Evolutionary conservation across 2,113 vertebrate genomes (phyloP), one percentile per base, ranked within the genome.

Genomic region (Cisticola juncidis): DNA sequence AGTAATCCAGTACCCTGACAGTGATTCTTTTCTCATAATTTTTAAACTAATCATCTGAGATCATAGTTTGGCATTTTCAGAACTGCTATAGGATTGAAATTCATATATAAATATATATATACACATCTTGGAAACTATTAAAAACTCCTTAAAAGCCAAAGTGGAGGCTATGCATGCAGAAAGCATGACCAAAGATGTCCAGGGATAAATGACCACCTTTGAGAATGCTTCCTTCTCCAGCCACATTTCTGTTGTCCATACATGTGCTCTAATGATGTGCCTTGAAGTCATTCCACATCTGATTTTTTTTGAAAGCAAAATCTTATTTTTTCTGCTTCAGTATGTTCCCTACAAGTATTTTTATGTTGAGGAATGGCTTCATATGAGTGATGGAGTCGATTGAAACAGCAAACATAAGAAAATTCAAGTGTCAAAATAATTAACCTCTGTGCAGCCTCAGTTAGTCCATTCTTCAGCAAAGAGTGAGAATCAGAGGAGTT

Each of bases 201-300:
- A 71, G 36, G 19, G 9, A 31, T 71, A 25, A 26, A 29, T 35
- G 18, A 51, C 4, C 9, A 36, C 8, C 23, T 69, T 66, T 88
- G n/a, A n/a, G 9, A 54, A 38, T 33, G 3, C 4, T 38, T 26
- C 5, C 16, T 81, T 15, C 14, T 56, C 9, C 21, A 40, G 17
- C 31, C 17, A 38, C 16, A 5, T 90, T 81, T 74, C 33, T 88
- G 23, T 36, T 81, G 6, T 54, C 35, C 16, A 19, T 9, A 12
- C 0, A 1, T 5, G 9, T 12, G 8, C 40, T 64, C 11, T 69
- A 77, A 83, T 57, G 12, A 3, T 80, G 17, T 61, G 2, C 7
- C 42, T 66, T 45, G 48, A 71, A 81, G 11, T 48, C 76, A 48
- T 11, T 51, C 26, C 21, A n/a, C 7, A 4, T 51, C 15, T 76